Evolutionary conservation across 2,113 vertebrate genomes (phyloP), one percentile per base, ranked within the genome.

Genomic region (Hippocampus mohnikei): DNA sequence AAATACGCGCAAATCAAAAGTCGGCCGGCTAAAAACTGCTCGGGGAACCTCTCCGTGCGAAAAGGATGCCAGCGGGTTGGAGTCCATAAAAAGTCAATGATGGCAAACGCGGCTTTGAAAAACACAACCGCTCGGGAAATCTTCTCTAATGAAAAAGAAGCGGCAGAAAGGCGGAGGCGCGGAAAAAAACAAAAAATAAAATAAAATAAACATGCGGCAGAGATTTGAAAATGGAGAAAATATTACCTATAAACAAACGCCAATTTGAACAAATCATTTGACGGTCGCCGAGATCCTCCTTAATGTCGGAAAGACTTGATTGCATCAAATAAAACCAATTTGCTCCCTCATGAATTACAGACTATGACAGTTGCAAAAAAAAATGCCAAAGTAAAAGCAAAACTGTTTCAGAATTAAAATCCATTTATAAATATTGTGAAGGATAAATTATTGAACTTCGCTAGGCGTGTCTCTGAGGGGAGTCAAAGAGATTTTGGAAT

Each of bases 31-130:
- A 5, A 29, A 9, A 33, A 50, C n/a, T 11, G 27, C 2, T 37
- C 3, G 27, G 52, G 18, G 20, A n/a, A 9, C 27, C 62, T 27
- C 5, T 8, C n/a, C 42, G 20, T 3, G 29, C 1, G 1, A 16
- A 67, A 60, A 16, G 29, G 6, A 66, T 66, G 48, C 67, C 13
- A 48, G 27, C 7, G 21, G 11, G 55, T 23, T 12, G 12, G 6
- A 71, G 69, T 63, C 15, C 40, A 40, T 76, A 61, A 61, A 18
- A n/a, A 71, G 58, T 1, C 48, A 67, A 53, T 52, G 29, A 71
- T 3, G 37, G 16, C 11, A 15, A 40, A 63, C 60, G 6, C 21
- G 3, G 16, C 27, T 64, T 37, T 64, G 40, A 42, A 65, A 37
- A 65, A 46, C 6, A 16, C 42, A 7, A 18, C 23, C 7, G 23